Conservation (phyloP, 2,797 vertebrate species). For the Limnodromus scolopaceus region DNA sequence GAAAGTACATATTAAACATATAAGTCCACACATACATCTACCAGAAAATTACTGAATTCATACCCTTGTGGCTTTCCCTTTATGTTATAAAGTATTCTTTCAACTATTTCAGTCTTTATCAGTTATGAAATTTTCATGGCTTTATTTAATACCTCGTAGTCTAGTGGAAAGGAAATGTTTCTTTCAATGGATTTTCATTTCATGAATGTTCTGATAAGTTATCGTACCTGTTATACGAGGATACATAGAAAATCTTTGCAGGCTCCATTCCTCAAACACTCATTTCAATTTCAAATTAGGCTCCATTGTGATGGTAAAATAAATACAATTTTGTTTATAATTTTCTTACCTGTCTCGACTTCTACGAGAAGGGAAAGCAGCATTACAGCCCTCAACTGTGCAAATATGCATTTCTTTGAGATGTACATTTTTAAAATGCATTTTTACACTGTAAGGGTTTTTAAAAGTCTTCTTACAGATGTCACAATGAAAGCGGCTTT, state of each 20-base stretch:
- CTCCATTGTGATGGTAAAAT: slow-evolving; percentile 50
- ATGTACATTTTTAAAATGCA: slow-evolving; percentile 94
- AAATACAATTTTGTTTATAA: slow-evolving; percentile 56
- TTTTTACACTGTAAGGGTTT: slow-evolving; percentile 92
- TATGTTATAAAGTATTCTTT: slow-evolving; percentile 41
- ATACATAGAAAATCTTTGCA: slow-evolving; percentile 53
- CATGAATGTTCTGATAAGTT: slow-evolving; percentile 51
- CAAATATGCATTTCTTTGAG: slow-evolving; percentile 93
- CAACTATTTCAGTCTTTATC: slow-evolving; percentile 32
- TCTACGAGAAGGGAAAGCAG: slow-evolving; percentile 91
- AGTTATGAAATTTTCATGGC: slow-evolving; percentile 45
- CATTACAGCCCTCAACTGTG: slow-evolving; percentile 91
- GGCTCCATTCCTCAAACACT: slow-evolving; percentile 51
- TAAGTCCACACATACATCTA: slow-evolving; percentile 11
- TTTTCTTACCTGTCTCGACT: slow-evolving; percentile 95
- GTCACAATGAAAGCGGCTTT: slow-evolving; percentile 88
- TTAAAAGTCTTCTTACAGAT: slow-evolving; percentile 96
- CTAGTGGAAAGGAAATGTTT: slow-evolving; percentile 54
- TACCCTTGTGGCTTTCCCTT: slow-evolving; percentile 18
- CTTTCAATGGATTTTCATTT: slow-evolving; percentile 66
- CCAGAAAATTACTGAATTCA: slow-evolving; percentile 39
- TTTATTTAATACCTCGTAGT: slow-evolving; percentile 51
- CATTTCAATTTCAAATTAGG: slow-evolving; percentile 65
- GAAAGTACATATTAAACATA: slow-evolving; percentile 22
- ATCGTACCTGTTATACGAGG: slow-evolving; percentile 30